Evolutionary conservation across 2,797 vertebrate genomes (phyloP), one percentile per base, ranked within the genome.

Genomic region (Gymnothorax reevesii): DNA sequence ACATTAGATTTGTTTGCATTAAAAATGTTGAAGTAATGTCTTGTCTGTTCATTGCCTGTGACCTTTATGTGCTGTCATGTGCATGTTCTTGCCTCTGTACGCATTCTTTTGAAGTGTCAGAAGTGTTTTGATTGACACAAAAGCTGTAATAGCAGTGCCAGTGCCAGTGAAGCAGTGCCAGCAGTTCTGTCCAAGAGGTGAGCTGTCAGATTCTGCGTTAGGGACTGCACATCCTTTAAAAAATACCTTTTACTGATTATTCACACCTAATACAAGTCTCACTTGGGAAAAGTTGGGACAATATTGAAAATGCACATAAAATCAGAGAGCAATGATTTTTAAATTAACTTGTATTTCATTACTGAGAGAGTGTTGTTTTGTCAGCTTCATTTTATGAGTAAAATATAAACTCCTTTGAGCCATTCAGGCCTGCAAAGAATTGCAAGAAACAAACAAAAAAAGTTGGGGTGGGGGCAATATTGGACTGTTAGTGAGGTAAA

Each of bases 1-100:
- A 86, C 33, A 88, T 33, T 82, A 85, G 83, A 85, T 86, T 86
- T 85, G 60, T 77, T 88, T 85, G 17, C 73, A 89, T 79, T 93
- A 91, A 93, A 92, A 59, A 8, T 85, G 42, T 71, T 88, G 7
- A 87, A 84, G 15, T 73, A 66, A 86, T 49, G 4, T 79, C 49
- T 42, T 75, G 33, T 84, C 7, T 57, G 82, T 49, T 87, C 49
- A 49, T n/a, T 75, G 8, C 52, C 22, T 80, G 20, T 80, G 25
- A 69, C 9, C 42, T 87, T 84, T 13, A 75, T 86, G 73, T 42
- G 2, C 33, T 42, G 33, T 52, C 52, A 33, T 57, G 10, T 84
- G 3, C 20, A 84, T 42, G n/a, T 87, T 3, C 25, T 69, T 52
- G 12, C 69, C n/a, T 77, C 25, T 22, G 22, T 80, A 54, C 55